A percentile compares a stretch with the other conserved stretches of the same genome.
Conservation (phyloP, 2,113 vertebrate genomes). For the Petrocephalus zakoni region DNA sequence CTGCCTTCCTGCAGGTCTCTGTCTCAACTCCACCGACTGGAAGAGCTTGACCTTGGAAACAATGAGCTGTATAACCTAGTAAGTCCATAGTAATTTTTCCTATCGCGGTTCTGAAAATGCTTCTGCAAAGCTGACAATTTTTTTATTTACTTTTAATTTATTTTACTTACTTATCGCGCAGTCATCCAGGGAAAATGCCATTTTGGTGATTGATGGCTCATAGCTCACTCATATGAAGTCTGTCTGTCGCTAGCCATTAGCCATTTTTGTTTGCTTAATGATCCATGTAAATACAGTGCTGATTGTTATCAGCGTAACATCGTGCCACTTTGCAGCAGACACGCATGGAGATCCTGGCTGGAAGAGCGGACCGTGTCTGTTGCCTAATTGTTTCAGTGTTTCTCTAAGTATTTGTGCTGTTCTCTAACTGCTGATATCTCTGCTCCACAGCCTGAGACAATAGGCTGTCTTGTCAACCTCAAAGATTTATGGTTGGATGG, state of each 20-base stretch:
- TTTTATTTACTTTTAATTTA: background rate
- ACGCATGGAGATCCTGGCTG: background rate
- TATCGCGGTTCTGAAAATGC: slow-evolving; percentile 33
- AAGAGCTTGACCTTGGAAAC: slow-evolving; percentile 96
- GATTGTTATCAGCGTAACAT: background rate
- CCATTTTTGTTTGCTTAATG: background rate
- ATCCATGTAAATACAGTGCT: background rate
- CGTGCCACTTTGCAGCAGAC: background rate
- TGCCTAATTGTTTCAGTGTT: background rate
- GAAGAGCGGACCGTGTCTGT: background rate
- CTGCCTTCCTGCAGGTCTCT: slow-evolving; percentile 72
- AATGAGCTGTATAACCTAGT: slow-evolving; percentile 94
- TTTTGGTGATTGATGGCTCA: background rate
- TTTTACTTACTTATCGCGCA: background rate
- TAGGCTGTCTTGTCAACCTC: slow-evolving; percentile 87
- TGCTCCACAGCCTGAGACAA: slow-evolving; percentile 79
- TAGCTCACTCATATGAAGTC: background rate
- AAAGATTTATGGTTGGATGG: slow-evolving; percentile 98
- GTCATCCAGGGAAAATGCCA: background rate
- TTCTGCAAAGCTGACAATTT: background rate
- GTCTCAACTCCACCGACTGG: slow-evolving; percentile 80
- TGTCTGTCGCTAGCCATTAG: background rate
- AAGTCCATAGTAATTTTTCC: slow-evolving; percentile 43
- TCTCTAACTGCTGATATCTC: slow-evolving; percentile 27
- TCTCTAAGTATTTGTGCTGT: background rate